These are phyloP conservation scores for Tillus elongatus DNA, from an alignment of 2,888 invertebrate genomes.

Conservation along the genomic window DNA sequence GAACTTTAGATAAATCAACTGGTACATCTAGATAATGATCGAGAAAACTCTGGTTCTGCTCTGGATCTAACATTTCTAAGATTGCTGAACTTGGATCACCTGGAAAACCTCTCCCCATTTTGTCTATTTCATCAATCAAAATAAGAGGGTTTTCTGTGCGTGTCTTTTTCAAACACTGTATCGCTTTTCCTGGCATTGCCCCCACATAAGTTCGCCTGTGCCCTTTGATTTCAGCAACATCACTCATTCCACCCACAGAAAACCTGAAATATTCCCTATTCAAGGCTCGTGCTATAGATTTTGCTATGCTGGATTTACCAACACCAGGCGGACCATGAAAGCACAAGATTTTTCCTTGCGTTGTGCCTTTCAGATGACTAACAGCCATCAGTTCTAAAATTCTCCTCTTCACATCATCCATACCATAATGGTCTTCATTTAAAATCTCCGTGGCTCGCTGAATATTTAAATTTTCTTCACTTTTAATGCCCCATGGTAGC, in stretches of 20 bases:
- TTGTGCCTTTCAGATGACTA: slow-evolving; percentile 85
- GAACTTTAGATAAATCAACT: slow-evolving; percentile 89
- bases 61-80: slow-evolving; percentile 93
- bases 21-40: slow-evolving; percentile 98
- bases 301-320: slow-evolving; percentile 94
- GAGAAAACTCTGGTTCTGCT: slow-evolving; percentile 95
- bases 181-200: slow-evolving; percentile 99
- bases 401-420: slow-evolving; percentile 97
- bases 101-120: slow-evolving; percentile 89
- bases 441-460: slow-evolving; percentile 74
- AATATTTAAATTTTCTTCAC: slow-evolving; percentile 84
- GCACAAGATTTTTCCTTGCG: slow-evolving; percentile 98
- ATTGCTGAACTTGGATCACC: slow-evolving; percentile 97
- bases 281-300: slow-evolving; percentile 88
- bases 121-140: slow-evolving; percentile 96
- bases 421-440: slow-evolving; percentile 97
- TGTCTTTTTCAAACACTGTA: slow-evolving; percentile 97
- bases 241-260: slow-evolving; percentile 99
- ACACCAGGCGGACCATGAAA: slow-evolving; percentile 99
- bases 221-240: slow-evolving; percentile 99
- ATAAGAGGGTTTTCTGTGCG: slow-evolving; percentile 96
- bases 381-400: slow-evolving; percentile 99
- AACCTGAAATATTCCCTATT: slow-evolving; percentile 97
- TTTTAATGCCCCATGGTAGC: slow-evolving; percentile 92
- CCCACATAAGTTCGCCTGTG: slow-evolving; percentile 97